Evolutionary conservation across 2,888 invertebrate species (phyloP).

Genomic region (Tenthredo mesomela): DNA sequence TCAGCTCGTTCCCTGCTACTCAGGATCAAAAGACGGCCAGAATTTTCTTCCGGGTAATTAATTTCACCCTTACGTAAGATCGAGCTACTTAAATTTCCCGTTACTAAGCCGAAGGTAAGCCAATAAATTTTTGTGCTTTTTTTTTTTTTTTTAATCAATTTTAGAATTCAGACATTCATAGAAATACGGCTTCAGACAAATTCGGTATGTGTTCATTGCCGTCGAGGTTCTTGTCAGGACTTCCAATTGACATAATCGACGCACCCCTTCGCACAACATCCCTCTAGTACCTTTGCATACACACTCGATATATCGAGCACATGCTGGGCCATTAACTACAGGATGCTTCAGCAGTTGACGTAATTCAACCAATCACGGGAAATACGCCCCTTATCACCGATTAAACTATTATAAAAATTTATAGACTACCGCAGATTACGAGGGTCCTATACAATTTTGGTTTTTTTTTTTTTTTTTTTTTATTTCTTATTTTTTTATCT

Average conservation of each 20-base stretch:
- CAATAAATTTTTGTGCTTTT: background rate
- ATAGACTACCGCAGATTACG: background rate
- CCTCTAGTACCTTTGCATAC: constrained; percentile 1
- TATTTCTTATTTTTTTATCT: background rate
- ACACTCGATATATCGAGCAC: constrained; percentile 6
- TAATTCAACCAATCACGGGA: constrained; percentile 24
- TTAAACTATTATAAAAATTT: background rate
- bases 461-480: background rate
- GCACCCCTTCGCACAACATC: constrained; percentile 14
- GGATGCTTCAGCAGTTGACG: background rate
- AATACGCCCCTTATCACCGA: background rate
- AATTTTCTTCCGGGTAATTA: constrained; percentile 21
- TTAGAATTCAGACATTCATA: background rate
- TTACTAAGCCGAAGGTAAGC: background rate
- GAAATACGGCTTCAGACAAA: background rate
- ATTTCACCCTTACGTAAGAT: background rate
- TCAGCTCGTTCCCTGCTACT: background rate
- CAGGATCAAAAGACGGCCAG: background rate
- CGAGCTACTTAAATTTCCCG: background rate
- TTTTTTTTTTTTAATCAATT: constrained; percentile 11
- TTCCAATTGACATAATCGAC: constrained; percentile 14
- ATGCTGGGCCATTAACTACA: background rate
- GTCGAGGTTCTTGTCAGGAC: background rate
- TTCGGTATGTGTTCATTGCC: background rate
- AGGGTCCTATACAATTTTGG: background rate